Base-by-base conservation (phyloP, 1,140 invertebrate genomes). In the Aricia agestis region DNA sequence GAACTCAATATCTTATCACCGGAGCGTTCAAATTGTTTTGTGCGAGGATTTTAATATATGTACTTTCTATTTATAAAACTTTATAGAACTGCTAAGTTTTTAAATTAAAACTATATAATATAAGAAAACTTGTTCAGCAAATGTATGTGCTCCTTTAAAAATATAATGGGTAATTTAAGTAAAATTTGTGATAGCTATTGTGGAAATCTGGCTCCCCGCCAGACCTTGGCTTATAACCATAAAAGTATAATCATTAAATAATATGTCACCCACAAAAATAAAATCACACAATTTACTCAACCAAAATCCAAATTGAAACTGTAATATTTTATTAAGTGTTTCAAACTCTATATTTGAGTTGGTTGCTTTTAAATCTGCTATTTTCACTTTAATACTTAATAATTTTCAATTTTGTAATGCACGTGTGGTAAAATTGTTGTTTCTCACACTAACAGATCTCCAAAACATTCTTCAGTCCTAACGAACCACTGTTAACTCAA, bases 181-280 rank as follows among this genome's bases (percentile, higher is more conserved):
- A 63, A 63, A 17, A 6, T 25, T 19, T 19, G 59, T 63, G 6
- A 19, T 11, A 63, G 17, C 19, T 63, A 19, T 25, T 18, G 59
- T 63, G 59, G 59, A 25, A 19, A 25, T 19, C 59, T 63, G 59
- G 19, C 59, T 25, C 19, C 10, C 18, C 19, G 59, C 59, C 59
- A 63, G 59, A 63, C 59, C 59, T 63, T 25, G 18, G 59, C 59
- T 63, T 63, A 63, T 63, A 31, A 63, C 17, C 59, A 63, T 31
- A 25, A 63, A 63, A 63, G 11, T 25, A 63, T 63, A 31, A 18
- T 25, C 59, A 63, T 63, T 63, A 11, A 63, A 63, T 11, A 63
- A 63, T 11, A 63, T 25, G 19, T 63, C 10, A 25, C 58, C n/a
- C 58, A 19, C 59, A 63, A 63, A 63, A 31, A 63, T 5, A 19